Evolutionary conservation across 2,888 invertebrate species (phyloP), one percentile per base, ranked within the genome.

Genomic region (Bembecia ichneumoniformis): DNA sequence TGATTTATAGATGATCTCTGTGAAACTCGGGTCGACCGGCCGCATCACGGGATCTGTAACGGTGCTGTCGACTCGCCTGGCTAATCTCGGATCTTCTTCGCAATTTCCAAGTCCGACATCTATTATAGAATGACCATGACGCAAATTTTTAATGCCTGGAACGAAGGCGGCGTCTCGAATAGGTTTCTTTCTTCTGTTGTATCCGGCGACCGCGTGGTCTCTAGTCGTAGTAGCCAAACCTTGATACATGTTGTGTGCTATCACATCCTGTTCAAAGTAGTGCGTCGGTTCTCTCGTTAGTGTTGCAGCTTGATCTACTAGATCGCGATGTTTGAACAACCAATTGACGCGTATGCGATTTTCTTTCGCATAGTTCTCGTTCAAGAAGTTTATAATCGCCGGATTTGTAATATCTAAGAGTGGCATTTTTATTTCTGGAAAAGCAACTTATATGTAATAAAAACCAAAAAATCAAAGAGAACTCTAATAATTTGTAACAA

Each of bases 311-410:
- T 72, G 50, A 28, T 67, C 56, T 35, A 78, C 61, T 43, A 66
- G 52, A 14, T 62, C 55, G 13, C 55, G 57, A 52, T 77, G 62
- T 51, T 68, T 70, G 47, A 57, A 54, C 14, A 69, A 64, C 78
- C 78, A 78, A 36, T 66, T 71, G 4, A 71, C 53, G 0, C 76
- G 65, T 4, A 72, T 54, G 2, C 65, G 64, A 50, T 64, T 73
- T 52, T 77, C 77, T 47, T 67, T 74, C 43, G 74, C 71, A 55
- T 73, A 73, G 47, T 62, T 70, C 55, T 77, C 76, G 20, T 63
- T 64, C 4, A 77, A 63, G 52, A 75, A 69, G 49, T 63, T 68
- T 46, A 75, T 72, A 2, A 71, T 54, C 11, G 63, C 63, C 0
- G 77, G 77, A 17, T 70, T 71, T 2, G 62, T 71, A 46, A 75